Evolutionary conservation across 2,113 vertebrate genomes (phyloP).

Genomic region (Neodon shergylaensis): DNA sequence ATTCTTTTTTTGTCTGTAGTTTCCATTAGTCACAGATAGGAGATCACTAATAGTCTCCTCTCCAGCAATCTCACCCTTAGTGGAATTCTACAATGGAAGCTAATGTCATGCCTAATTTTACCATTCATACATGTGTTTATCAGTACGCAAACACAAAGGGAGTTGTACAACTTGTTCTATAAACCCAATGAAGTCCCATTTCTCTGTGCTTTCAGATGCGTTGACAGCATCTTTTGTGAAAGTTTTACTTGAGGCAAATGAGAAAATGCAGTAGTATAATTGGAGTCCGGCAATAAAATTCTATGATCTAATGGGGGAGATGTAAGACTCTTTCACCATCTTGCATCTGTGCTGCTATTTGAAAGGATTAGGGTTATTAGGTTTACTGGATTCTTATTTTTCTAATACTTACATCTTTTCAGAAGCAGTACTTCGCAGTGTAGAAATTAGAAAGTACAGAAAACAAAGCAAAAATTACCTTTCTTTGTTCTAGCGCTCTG

Average conservation of each 20-base stretch:
- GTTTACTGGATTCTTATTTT: background rate
- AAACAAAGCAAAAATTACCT: background rate
- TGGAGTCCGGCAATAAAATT: conserved; percentile 5
- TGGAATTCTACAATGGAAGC: conserved; percentile 20
- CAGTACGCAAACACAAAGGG: conserved; percentile 9
- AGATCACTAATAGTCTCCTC: background rate
- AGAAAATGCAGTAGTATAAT: background rate
- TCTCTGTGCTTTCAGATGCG: conserved; percentile 28
- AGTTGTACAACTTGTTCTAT: conserved; percentile 27
- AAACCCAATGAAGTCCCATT: conserved; percentile 15
- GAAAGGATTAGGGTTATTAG: background rate
- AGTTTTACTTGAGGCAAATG: background rate
- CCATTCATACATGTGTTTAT: conserved; percentile 9
- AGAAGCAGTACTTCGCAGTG: background rate
- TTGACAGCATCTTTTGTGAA: conserved; percentile 28
- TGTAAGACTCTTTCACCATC: background rate
- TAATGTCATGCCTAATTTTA: conserved; percentile 13
- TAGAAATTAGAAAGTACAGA: conserved; percentile 51
- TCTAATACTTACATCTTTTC: conserved; percentile 45
- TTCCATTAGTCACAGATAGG: conserved; percentile 31
- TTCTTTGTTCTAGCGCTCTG: background rate
- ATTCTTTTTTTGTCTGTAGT: background rate
- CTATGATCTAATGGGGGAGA: background rate
- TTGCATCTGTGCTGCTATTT: background rate
- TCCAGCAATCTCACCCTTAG: background rate